Evolutionary conservation across 2,888 invertebrate genomes (phyloP).

Genomic region (Loripinus fragilis): DNA sequence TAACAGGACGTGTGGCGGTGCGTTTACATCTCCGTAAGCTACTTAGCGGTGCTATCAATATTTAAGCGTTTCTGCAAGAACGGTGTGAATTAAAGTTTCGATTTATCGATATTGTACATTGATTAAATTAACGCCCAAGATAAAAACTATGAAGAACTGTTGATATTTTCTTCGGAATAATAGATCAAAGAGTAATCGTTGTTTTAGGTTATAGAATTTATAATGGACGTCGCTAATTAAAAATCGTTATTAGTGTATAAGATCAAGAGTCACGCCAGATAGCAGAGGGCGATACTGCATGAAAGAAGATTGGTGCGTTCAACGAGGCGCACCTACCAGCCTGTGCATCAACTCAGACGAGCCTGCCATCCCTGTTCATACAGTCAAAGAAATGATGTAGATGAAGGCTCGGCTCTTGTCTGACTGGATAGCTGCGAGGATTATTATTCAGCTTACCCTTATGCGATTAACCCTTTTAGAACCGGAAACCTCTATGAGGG

Average conservation of each 20-base stretch:
- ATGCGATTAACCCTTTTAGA: too few relatives aligned
- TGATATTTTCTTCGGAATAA: not conserved
- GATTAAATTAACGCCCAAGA: slow-evolving; percentile 13
- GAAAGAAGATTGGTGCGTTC: too few relatives aligned
- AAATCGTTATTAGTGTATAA: slow-evolving; percentile 12
- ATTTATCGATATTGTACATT: slow-evolving; percentile 12
- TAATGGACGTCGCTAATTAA: slow-evolving; percentile 4
- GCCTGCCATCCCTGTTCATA: too few relatives aligned
- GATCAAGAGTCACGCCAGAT: too few relatives aligned
- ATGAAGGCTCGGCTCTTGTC: too few relatives aligned
- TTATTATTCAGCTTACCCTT: too few relatives aligned
- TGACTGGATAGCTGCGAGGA: too few relatives aligned
- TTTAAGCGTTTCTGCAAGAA: slow-evolving; percentile 9
- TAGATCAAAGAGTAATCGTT: slow-evolving; percentile 8
- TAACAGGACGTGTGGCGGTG: slow-evolving; percentile 13
- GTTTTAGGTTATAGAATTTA: not conserved
- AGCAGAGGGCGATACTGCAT: too few relatives aligned
- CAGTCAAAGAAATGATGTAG: too few relatives aligned
- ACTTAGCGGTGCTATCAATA: slow-evolving; percentile 11
- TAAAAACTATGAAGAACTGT: slow-evolving; percentile 10
- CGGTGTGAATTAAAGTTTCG: slow-evolving; percentile 11
- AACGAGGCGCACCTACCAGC: too few relatives aligned
- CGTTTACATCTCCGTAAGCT: slow-evolving; percentile 16
- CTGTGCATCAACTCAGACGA: too few relatives aligned
- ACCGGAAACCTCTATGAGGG: too few relatives aligned